Evolutionary conservation across 92 coral and sea anemone species (phyloP), one percentile per base, ranked within the genome.

Genomic region (Actinostola sp.): DNA sequence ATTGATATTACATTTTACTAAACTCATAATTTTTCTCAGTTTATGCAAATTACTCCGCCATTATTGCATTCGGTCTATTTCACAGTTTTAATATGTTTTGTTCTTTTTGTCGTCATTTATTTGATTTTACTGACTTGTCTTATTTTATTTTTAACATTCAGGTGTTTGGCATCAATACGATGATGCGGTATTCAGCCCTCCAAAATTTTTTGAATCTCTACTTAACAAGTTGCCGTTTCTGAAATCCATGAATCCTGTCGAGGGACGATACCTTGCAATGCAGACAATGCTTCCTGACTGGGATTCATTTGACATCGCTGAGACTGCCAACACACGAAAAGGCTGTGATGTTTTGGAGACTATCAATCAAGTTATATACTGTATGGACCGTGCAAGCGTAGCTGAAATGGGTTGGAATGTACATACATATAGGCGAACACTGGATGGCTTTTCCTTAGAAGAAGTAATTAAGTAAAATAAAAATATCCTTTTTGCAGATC

Each of bases 101-200:
- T n/a, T n/a, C n/a, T n/a, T n/a, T n/a, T n/a, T n/a, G n/a, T n/a
- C n/a, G n/a, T n/a, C n/a, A n/a, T n/a, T n/a, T n/a, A n/a, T n/a
- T n/a, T n/a, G n/a, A n/a, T n/a, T n/a, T n/a, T n/a, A n/a, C n/a
- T n/a, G n/a, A n/a, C n/a, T n/a, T n/a, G n/a, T n/a, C n/a, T n/a
- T n/a, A n/a, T n/a, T n/a, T n/a, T n/a, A n/a, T n/a, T n/a, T 36
- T 4, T 36, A 36, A 36, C 42, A 36, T 36, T n/a, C 53, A 83
- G 88, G 32, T 14, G 56, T 66, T 1, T 84, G 89, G 89, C 84
- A 84, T 74, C 89, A 84, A 67, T 84, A 71, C 15, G 89, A 84
- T 33, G 89, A 84, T 71, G 66, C 89, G 12, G 50, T 77, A 36
- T 84, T 71, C 59, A 14, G 53, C n/a, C 7, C 42, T 17, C 81